Evolutionary conservation across 2,113 vertebrate species (phyloP).

Genomic region (Macrotus californicus): DNA sequence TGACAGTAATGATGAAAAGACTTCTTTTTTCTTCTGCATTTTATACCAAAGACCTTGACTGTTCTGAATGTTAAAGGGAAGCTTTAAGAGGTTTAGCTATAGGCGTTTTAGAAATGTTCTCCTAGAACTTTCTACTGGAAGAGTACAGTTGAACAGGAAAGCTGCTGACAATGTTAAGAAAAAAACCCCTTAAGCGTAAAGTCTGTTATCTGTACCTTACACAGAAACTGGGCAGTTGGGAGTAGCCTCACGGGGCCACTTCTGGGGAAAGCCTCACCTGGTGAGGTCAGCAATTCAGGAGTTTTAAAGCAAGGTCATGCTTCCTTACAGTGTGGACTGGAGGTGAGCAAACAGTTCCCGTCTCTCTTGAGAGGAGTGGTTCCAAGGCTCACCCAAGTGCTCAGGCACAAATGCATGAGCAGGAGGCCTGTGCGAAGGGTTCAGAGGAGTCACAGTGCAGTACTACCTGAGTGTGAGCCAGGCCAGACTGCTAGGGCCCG

Average conservation of each 20-base stretch:
- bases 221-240: conserved; percentile 6
- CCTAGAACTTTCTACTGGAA: neutral
- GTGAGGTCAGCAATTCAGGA: conserved; percentile 38
- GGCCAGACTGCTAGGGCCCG: conserved; percentile 46
- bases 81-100: neutral
- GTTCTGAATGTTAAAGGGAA: conserved; percentile 31
- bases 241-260: neutral
- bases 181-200: neutral
- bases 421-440: conserved; percentile 42
- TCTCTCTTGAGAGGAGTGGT: neutral
- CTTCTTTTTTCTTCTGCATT: conserved; percentile 47
- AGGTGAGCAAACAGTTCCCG: conserved; percentile 18
- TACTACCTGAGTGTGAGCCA: conserved; percentile 64
- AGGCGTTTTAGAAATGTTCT: conserved; percentile 33
- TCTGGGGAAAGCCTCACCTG: conserved; percentile 39
- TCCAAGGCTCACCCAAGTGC: conserved; percentile 48
- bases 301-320: neutral
- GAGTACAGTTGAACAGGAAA: neutral
- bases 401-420: conserved; percentile 51
- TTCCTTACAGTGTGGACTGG: neutral
- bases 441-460: conserved; percentile 53
- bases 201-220: neutral
- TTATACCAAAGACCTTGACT: conserved; percentile 41
- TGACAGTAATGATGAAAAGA: conserved; percentile 44
- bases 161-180: conserved; percentile 3